Evolutionary conservation across 2,797 vertebrate genomes (phyloP).

Genomic region (Artibeus jamaicensis): DNA sequence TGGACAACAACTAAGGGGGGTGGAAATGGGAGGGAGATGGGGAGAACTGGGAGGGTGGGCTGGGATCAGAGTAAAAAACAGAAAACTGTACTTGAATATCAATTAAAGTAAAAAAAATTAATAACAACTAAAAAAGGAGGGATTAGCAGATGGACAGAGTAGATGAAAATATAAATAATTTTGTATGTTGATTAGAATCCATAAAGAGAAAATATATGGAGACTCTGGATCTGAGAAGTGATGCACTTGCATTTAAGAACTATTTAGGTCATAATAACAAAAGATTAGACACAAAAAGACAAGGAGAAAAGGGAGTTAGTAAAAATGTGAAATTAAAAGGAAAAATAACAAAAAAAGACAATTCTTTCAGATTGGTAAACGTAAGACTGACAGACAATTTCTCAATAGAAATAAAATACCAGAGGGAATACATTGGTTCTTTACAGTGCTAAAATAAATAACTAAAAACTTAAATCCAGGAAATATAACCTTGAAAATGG

Average conservation of each 20-base stretch:
- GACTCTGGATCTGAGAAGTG: neutral
- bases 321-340: neutral
- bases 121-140: neutral
- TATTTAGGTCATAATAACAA: neutral
- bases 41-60: too few relatives aligned
- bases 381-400: neutral
- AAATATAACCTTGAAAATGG: neutral
- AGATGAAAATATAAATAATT: neutral
- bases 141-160: fast-evolving
- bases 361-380: neutral
- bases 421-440: neutral
- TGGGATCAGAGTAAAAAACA: too few relatives aligned
- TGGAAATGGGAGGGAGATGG: too few relatives aligned
- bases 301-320: neutral
- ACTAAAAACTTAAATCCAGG: neutral
- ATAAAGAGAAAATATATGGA: neutral
- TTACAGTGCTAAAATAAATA: neutral
- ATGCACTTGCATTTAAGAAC: neutral
- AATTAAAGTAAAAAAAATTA: too few relatives aligned
- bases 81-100: too few relatives aligned
- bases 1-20: too few relatives aligned
- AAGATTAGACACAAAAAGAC: neutral
- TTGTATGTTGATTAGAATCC: neutral
- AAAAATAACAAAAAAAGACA: neutral
- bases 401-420: neutral